These are phyloP conservation scores for Nannospalax galili DNA, from an alignment of 2,113 vertebrate species.

Conservation along the genomic window DNA sequence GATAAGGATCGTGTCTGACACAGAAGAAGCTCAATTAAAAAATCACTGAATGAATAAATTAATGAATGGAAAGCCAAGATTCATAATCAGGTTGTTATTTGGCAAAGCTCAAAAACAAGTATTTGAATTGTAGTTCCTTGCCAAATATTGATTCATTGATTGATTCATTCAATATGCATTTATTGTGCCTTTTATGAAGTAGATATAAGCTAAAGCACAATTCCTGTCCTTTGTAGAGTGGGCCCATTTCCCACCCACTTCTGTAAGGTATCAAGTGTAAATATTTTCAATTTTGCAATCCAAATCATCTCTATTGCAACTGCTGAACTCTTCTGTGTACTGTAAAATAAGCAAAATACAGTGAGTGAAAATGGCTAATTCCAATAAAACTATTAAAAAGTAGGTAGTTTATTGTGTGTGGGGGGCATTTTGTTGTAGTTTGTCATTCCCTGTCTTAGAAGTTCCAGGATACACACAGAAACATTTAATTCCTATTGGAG, in stretches of 20 bases:
- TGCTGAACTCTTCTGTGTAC: not conserved
- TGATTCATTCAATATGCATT: not conserved
- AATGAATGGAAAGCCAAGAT: not conserved
- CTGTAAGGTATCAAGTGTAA: not conserved
- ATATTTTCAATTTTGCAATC: not conserved
- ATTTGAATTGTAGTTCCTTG: not conserved
- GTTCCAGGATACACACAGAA: not conserved
- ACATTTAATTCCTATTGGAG: not conserved
- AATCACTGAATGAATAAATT: not conserved
- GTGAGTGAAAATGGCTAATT: not conserved
- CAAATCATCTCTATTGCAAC: not conserved
- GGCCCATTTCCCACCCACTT: not conserved
- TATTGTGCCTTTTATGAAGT: not conserved
- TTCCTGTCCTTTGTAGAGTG: not conserved
- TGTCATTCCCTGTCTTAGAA: not conserved
- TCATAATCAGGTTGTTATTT: not conserved
- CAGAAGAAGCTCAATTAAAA: not conserved
- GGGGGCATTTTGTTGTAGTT: not conserved
- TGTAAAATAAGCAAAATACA: not conserved
- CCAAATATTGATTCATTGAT: not conserved
- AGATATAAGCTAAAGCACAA: not conserved
- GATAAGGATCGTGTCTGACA: not conserved
- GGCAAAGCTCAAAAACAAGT: not conserved
- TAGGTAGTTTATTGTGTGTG: not conserved
- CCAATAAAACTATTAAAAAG: not conserved